These are phyloP conservation scores for Hyles lineata DNA, from an alignment of 2,888 invertebrate genomes.

Conservation along the genomic window DNA sequence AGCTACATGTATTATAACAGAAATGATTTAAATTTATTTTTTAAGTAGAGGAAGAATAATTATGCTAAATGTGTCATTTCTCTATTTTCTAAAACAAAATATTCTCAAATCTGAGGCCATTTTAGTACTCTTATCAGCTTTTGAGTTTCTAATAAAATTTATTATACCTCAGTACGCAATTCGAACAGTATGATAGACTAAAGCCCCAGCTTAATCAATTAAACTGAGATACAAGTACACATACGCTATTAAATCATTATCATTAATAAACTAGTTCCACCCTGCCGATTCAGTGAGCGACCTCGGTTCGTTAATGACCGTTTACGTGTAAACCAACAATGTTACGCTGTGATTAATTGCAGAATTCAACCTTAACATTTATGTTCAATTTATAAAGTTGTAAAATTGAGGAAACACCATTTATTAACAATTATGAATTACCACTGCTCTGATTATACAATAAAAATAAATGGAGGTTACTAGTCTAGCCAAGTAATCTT, in stretches of 20 bases:
- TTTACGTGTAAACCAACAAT: constrained; percentile 18
- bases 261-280: constrained; percentile 1
- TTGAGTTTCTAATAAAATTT: no score
- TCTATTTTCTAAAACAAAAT: no score
- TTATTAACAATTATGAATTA: constrained; percentile 9
- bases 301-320: constrained; percentile 12
- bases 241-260: not conserved
- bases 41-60: no score
- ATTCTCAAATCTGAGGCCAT: no score
- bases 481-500: not conserved
- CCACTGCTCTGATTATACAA: constrained; percentile 3
- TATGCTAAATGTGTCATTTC: no score
- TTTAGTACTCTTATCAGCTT: no score
- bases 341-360: constrained; percentile 19
- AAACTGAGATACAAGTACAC: not conserved
- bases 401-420: constrained; percentile 17
- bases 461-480: not conserved
- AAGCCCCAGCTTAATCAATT: not conserved
- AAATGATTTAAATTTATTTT: no score
- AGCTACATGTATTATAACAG: no score
- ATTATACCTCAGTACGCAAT: no score
- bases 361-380: constrained; percentile 14
- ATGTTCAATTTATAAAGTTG: constrained; percentile 20
- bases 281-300: not conserved
- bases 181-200: no score